Base-by-base conservation (phyloP, 2,888 invertebrate species). In the Drosophila nr. perissopoda region DNA sequence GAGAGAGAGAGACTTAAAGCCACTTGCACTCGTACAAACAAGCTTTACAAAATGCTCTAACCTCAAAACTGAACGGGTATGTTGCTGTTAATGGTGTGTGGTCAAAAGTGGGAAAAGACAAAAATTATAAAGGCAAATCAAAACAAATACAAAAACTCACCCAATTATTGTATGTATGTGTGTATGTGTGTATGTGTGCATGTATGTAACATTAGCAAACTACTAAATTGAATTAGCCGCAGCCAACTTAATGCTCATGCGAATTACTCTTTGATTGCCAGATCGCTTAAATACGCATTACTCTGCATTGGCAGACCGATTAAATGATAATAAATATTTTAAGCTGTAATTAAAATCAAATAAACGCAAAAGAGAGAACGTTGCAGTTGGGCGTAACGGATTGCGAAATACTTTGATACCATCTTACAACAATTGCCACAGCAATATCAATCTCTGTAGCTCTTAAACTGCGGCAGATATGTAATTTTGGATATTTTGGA, bases 1-100 rank as follows among this genome's bases (percentile, higher is more conserved):
- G 29, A 58, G 45, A 53, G n/a, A 40, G 51, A 27, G 36, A 45
- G 65, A 45, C 42, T 21, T 36, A 53, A 10, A 52, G 2, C n/a
- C 18, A 56, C n/a, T 21, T 21, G n/a, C n/a, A 33, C 16, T 33
- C n/a, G 7, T 16, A 40, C 29, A 1, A n/a, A 3, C 27, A 10
- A 21, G 40, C 64, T 66, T 68, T 58, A 52, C 51, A 79, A 77
- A 73, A 68, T 57, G 61, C 61, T 42, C 69, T 58, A 67, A 69
- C 60, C 69, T 58, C 60, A 66, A 63, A 69, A 69, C 59, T 63
- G 45, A 73, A 76, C 65, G 53, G 54, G 18, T 29, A 56, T 42
- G 5, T 56, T 42, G 18, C 49, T 18, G 27, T 25, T 45, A 45
- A 34, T 73, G 42, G 29, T 60, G 58, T 36, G 21, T 53, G 68